Evolutionary conservation across 1,140 invertebrate genomes (phyloP), one percentile per base, ranked within the genome.

Genomic region (Tyrophagus putrescentiae): DNA sequence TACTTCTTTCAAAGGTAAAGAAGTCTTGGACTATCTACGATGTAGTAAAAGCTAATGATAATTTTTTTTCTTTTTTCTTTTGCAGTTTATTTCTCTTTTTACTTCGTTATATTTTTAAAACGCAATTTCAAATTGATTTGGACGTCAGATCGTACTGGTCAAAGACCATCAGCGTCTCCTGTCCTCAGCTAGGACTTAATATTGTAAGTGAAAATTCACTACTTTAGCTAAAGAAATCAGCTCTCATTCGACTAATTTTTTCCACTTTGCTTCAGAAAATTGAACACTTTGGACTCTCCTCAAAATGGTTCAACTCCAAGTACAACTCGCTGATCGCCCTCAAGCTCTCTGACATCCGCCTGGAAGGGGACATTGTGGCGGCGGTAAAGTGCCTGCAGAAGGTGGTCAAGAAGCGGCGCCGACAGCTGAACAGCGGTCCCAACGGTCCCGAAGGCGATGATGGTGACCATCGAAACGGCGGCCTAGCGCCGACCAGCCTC

Each of bases 361-460:
- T 67, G 41, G 63, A 67, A 63, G 60, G 64, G 21, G 62, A 65
- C 53, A 45, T 63, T 29, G 59, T 33, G 34, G 56, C 61, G 5
- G 61, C 62, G 42, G 42, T 66, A n/a, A 60, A 54, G 21, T 58
- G 44, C n/a, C 13, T 41, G 7, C 57, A 33, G 11, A 29, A 28
- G 33, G 18, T 13, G 18, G 31, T 36, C 25, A 50, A 29, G 9
- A 4, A 61, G 36, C 23, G 16, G 7, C 5, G 21, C 4, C 21
- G 27, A n/a, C n/a, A n/a, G n/a, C n/a, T n/a, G n/a, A n/a, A n/a
- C n/a, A n/a, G n/a, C n/a, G n/a, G n/a, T n/a, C n/a, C n/a, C n/a
- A n/a, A n/a, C n/a, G n/a, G n/a, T n/a, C n/a, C n/a, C n/a, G n/a
- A n/a, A n/a, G n/a, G n/a, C n/a, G n/a, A 42, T 29, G 25, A 62